Conservation (phyloP, 2,888 invertebrate species). For the Noctua comes region DNA sequence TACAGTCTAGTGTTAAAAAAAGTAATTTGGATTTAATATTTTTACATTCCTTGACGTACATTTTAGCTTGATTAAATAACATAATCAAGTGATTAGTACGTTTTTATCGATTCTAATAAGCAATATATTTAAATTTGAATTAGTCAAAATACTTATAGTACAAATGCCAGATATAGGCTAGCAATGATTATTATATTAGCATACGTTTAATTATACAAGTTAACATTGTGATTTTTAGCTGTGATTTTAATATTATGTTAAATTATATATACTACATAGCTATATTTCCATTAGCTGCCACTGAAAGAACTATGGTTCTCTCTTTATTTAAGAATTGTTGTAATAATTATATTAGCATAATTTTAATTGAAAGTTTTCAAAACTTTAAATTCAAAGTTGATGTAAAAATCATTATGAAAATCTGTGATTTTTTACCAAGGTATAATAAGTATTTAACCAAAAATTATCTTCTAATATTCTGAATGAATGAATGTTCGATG, state of each 20-base stretch:
- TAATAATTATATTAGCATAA: slow-evolving; percentile 38
- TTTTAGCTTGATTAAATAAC: slow-evolving; percentile 40
- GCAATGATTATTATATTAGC: slow-evolving; percentile 44
- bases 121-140: slow-evolving; percentile 42
- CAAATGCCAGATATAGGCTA: slow-evolving; percentile 43
- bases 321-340: slow-evolving; percentile 40
- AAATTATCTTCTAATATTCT: too few relatives aligned
- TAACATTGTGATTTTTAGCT: slow-evolving; percentile 44
- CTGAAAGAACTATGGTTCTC: slow-evolving; percentile 41
- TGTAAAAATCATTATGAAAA: slow-evolving; percentile 41
- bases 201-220: slow-evolving; percentile 44
- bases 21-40: slow-evolving; percentile 44
- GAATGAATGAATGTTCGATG: slow-evolving; percentile 9
- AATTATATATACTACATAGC: slow-evolving; percentile 43
- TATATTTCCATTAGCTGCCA: slow-evolving; percentile 43
- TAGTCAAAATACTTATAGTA: slow-evolving; percentile 41
- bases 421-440: slow-evolving; percentile 41
- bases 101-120: slow-evolving; percentile 39
- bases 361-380: slow-evolving; percentile 35
- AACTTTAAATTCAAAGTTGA: slow-evolving; percentile 38
- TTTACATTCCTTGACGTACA: slow-evolving; percentile 41
- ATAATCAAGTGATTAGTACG: slow-evolving; percentile 43
- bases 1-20: slow-evolving; percentile 42
- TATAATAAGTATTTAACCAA: slow-evolving; percentile 8
- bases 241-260: slow-evolving; percentile 42